These are phyloP conservation scores for Equus quagga DNA, from an alignment of 2,113 vertebrate species.

Conservation along the genomic window DNA sequence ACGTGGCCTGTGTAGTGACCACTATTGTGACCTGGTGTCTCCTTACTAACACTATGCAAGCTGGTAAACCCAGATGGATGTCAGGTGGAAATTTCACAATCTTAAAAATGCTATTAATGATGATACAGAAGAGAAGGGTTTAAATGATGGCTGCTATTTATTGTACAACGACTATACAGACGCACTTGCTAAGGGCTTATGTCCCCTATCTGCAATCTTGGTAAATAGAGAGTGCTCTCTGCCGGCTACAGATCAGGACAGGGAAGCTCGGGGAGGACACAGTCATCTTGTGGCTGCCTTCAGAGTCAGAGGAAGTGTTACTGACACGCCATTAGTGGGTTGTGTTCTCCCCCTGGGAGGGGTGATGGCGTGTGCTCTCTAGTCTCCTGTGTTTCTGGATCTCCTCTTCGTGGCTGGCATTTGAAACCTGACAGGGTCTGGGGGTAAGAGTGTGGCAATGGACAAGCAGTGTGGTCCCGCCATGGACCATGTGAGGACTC, in stretches of 20 bases:
- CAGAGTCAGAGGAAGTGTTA: background rate
- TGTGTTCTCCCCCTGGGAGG: background rate
- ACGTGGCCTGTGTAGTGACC: background rate
- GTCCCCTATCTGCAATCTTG: background rate
- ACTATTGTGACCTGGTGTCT: background rate
- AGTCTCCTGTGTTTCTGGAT: background rate
- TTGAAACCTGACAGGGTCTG: background rate
- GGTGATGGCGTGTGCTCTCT: background rate
- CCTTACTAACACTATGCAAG: background rate
- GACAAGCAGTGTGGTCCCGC: background rate
- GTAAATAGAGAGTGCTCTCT: background rate
- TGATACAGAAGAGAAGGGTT: background rate
- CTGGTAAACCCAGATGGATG: background rate
- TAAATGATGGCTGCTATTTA: background rate
- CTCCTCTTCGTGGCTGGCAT: background rate
- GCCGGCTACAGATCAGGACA: background rate
- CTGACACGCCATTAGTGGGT: fast-evolving
- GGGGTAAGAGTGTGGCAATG: background rate
- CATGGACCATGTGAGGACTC: background rate
- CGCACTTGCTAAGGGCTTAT: background rate
- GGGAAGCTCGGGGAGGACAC: background rate
- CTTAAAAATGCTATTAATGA: background rate
- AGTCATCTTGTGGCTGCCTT: background rate
- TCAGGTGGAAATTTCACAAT: background rate
- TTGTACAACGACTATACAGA: fast-evolving